These are phyloP conservation scores for Circaetus cinerascens DNA, from an alignment of 2,113 vertebrate species.

Conservation along the genomic window DNA sequence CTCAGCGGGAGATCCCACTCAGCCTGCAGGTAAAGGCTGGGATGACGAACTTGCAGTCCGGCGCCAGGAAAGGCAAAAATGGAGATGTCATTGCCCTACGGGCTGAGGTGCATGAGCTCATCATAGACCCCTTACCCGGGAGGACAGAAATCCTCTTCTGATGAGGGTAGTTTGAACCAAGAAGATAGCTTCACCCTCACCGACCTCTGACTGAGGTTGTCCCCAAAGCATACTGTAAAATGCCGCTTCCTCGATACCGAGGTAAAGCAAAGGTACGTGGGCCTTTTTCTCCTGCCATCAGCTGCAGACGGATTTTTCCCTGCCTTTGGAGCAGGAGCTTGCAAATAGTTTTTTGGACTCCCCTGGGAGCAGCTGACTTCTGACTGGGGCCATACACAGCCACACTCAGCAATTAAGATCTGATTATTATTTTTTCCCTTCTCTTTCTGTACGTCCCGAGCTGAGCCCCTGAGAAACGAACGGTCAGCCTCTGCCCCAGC, in stretches of 20 bases:
- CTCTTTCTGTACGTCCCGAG: neutral
- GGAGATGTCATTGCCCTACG: neutral
- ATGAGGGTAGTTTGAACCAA: neutral
- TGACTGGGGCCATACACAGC: neutral
- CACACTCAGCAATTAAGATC: neutral
- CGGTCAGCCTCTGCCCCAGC: neutral
- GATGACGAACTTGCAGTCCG: neutral
- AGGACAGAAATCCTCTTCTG: neutral
- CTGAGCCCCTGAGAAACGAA: neutral
- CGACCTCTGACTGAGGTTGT: neutral
- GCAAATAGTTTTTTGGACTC: neutral
- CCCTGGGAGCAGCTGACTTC: neutral
- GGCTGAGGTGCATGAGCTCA: neutral
- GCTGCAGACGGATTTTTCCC: neutral
- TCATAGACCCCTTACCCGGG: accelerated
- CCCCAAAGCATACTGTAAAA: neutral
- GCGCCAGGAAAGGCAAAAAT: neutral
- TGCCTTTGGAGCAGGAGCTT: neutral
- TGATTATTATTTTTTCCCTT: neutral
- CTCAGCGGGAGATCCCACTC: neutral
- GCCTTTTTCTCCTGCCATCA: neutral
- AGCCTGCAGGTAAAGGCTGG: neutral
- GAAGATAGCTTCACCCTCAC: neutral
- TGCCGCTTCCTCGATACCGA: accelerated
- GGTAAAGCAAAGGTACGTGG: accelerated